Percentiles rank a stretch among this genome's conserved stretches.
These are phyloP conservation scores for Andrena fulva DNA, from an alignment of 2,888 invertebrate species.

Conservation along the genomic window DNA sequence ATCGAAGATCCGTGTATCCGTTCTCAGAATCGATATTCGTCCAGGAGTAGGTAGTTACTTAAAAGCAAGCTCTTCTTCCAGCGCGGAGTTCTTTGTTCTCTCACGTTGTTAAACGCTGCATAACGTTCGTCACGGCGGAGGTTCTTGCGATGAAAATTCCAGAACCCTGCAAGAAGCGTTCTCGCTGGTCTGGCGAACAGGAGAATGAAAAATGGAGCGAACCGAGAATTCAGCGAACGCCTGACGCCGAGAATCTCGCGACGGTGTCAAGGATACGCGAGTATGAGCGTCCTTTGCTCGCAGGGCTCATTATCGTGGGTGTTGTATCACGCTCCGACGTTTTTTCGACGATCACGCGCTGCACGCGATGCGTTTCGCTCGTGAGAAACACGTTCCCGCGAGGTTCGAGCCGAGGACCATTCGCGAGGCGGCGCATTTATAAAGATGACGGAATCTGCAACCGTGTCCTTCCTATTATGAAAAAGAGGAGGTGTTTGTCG, in stretches of 20 bases:
- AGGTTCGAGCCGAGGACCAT: not conserved
- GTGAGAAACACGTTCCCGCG: constrained; percentile 10
- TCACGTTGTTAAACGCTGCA: constrained; percentile 14
- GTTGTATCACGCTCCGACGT: not conserved
- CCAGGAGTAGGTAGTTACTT: no score
- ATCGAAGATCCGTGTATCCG: constrained; percentile 37
- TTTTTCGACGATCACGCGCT: constrained; percentile 33
- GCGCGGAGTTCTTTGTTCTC: not conserved
- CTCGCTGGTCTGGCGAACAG: no score
- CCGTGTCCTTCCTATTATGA: not conserved
- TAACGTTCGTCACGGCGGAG: not conserved
- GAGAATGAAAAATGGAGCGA: not conserved
- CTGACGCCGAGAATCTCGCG: constrained; percentile 45
- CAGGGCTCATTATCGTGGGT: constrained; percentile 52
- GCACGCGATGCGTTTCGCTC: constrained; percentile 22
- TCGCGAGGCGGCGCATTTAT: not conserved
- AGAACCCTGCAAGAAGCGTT: not conserved
- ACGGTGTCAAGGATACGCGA: constrained; percentile 68
- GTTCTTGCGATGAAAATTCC: constrained; percentile 23
- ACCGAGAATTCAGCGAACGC: constrained; percentile 60
- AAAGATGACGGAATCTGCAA: not conserved
- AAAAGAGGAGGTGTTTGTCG: not conserved
- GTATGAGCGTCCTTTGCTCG: constrained; percentile 61
- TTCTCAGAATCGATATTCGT: not conserved
- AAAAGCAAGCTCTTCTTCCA: not conserved